Base-by-base conservation (phyloP, 1,140 invertebrate species). In the Halesus radiatus region DNA sequence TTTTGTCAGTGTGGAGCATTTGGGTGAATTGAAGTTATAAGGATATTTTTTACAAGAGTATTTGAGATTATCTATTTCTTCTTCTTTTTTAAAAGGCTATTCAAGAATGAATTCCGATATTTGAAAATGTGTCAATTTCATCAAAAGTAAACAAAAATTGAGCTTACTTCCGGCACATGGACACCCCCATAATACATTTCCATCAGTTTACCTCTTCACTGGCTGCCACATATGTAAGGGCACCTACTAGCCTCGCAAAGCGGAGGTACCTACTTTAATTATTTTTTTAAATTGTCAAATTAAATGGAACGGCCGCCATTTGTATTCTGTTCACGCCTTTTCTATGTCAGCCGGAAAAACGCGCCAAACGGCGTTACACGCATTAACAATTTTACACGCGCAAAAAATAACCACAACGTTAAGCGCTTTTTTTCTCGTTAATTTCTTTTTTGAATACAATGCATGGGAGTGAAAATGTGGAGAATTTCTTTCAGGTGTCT, bases 261-360 rank as follows among this genome's bases (percentile, higher is more conserved):
- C 10, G 62, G 26, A 8, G 26, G 3, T 20, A 37, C 64, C 32
- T 5, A 20, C 22, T 3, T 8, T 68, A 68, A 68, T 68, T 68
- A 29, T 68, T 68, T 68, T 68, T 68, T 68, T 68, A 37, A 68
- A 60, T 68, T 68, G 64, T 68, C 64, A 50, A 68, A 68, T 68
- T 68, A 68, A 68, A 68, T 45, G 29, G 15, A 37, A 68, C 26
- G 32, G 37, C 64, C 64, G 32, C 64, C 64, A 68, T 68, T 68
- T 68, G 64, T 68, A 68, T 68, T 68, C 64, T 6, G n/a, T 45
- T 68, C 64, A 16, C 64, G 64, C 64, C 32, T 37, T 37, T 68
- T 20, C 64, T 20, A 37, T n/a, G 32, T 68, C 29, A 68, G 64
- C 32, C 64, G 32, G 6, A 16, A 37, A 66, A 29, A 10, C 62